Evolutionary conservation across 2,797 vertebrate species (phyloP), one percentile per base, ranked within the genome.

Genomic region (Labroides dimidiatus): DNA sequence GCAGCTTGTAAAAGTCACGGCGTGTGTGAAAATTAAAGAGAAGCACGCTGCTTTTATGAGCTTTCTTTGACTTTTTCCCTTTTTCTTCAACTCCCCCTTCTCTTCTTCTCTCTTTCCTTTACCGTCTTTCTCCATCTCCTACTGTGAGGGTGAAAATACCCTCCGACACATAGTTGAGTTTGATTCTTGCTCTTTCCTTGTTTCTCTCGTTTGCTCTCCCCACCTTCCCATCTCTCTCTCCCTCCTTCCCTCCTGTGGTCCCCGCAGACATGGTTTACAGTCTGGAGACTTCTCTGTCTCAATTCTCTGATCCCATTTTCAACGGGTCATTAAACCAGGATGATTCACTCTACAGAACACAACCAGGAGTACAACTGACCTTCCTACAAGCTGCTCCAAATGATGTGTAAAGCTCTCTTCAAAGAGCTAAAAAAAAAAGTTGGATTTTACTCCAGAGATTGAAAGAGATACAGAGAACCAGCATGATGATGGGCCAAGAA

Each of bases 21-120:
- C 69, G 37, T 84, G 86, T 73, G 83, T 91, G 87, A 91, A 92
- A 92, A 86, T 89, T 79, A 91, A 93, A 92, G 90, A 83, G 89
- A 86, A 74, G 62, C 82, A 87, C 83, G 85, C 77, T 89, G 87
- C 64, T 89, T 94, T 94, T 93, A 93, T 54, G 77, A 91, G 87
- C 70, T 81, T 81, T 66, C 83, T 80, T 73, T 69, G 64, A 66
- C 55, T 60, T 81, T 60, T 59, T 55, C 60, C 59, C 65, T 69
- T 42, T 68, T 33, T 58, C 17, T 48, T 4, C 11, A 47, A 47
- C 43, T 23, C 58, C 39, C 42, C 12, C 5, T 11, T 17, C 10
- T 33, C 23, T 16, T 20, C 30, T 30, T 47, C 41, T 36, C 44
- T 43, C 23, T 59, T 48, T 73, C 47, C 23, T 67, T 49, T 43